Percentiles rank a stretch among this genome's conserved stretches.
Conservation (phyloP, 2,888 invertebrate genomes). For the Tridacna gigas region DNA sequence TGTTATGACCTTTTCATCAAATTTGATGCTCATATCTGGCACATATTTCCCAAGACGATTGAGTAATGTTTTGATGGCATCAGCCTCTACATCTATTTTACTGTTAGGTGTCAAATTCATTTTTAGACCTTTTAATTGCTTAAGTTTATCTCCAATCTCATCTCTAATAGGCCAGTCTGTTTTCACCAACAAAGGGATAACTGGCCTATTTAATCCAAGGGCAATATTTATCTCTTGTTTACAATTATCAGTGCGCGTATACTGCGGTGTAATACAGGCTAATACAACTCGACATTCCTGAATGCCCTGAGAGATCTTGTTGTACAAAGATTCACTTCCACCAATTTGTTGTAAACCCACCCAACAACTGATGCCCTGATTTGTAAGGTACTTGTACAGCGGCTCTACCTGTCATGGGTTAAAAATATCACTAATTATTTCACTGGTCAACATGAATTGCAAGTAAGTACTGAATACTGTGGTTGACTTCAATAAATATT, state of each 20-base stretch:
- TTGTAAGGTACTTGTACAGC: constrained; percentile 74
- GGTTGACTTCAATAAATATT: too few species aligned
- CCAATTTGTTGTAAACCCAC: constrained; percentile 82
- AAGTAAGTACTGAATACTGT: too few species aligned
- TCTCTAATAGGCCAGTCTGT: constrained; percentile 44
- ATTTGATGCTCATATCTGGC: neutral
- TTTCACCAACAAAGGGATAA: constrained; percentile 53
- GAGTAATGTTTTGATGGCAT: constrained; percentile 6
- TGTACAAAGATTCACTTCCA: constrained; percentile 82
- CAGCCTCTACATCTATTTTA: constrained; percentile 5
- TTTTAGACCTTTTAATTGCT: constrained; percentile 3
- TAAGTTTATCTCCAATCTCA: constrained; percentile 38
- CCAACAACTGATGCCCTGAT: constrained; percentile 78
- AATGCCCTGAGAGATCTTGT: constrained; percentile 79
- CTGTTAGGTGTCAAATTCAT: neutral
- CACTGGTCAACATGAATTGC: too few species aligned
- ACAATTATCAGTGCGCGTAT: constrained; percentile 43
- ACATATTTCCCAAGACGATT: constrained; percentile 2
- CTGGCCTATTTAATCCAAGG: constrained; percentile 43
- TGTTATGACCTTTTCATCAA: neutral
- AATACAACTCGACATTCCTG: constrained; percentile 73
- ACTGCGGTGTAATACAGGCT: constrained; percentile 55
- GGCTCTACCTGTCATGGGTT: constrained; percentile 52
- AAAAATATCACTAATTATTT: neutral
- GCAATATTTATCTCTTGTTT: constrained; percentile 54